phyloP scores from a whole-genome alignment of 2,888 invertebrate species.

The Neoscelio sp. region DNA sequence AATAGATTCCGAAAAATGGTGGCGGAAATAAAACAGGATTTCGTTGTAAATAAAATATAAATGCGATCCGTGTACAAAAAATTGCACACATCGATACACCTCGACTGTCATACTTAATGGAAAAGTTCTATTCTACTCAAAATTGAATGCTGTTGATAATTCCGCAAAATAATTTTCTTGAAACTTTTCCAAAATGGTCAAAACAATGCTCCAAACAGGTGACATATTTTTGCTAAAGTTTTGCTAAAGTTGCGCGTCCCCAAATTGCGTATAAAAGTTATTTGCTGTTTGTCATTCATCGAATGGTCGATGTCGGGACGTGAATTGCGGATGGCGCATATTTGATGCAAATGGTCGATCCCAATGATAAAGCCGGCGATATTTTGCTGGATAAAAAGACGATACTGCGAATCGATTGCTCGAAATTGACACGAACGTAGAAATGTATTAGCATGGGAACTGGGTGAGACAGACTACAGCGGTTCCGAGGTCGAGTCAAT shows the following conservation, averaged over 20 bases:
- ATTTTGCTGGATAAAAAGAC: conserved; percentile 9
- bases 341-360: no score
- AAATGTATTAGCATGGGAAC: not conserved
- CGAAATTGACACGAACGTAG: conserved; percentile 28
- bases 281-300: conserved; percentile 19
- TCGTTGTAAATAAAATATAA: no score
- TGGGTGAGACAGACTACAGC: conserved; percentile 3
- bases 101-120: conserved; percentile 1
- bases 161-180: conserved; percentile 22
- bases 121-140: conserved; percentile 30
- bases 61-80: not conserved
- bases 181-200: conserved; percentile 11
- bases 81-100: not conserved
- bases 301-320: no score
- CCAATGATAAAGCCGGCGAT: no score
- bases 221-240: no score
- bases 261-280: no score
- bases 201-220: conserved; percentile 17
- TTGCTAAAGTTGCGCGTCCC: no score
- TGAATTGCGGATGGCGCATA: no score
- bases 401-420: conserved; percentile 28
- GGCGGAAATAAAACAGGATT: no score
- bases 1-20: no score
- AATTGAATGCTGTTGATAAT: conserved; percentile 16
- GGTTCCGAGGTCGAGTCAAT: conserved; percentile 47